Evolutionary conservation across 2,888 invertebrate species (phyloP).

Genomic region (Oligia strigilis): DNA sequence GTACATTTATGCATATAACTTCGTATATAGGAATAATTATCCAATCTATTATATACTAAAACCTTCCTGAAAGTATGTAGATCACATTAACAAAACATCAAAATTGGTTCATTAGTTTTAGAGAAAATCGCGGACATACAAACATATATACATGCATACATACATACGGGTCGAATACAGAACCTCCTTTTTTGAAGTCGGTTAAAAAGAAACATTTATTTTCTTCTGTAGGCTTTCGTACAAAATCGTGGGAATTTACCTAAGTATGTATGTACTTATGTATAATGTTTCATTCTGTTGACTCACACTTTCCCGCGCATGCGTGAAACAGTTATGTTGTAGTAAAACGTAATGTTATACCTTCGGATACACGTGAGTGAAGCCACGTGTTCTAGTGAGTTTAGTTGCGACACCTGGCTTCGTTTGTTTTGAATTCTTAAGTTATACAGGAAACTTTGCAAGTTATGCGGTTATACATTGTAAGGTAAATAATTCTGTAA

Average conservation of each 20-base stretch:
- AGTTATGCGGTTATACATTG: not conserved
- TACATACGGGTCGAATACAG: too few species aligned
- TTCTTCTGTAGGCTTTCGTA: not conserved
- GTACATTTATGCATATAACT: too few species aligned
- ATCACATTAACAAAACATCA: too few species aligned
- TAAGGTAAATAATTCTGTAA: not conserved
- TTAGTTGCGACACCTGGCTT: conserved; percentile 37
- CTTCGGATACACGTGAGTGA: conserved; percentile 47
- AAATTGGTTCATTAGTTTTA: too few species aligned
- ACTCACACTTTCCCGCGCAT: conserved; percentile 56
- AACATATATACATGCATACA: too few species aligned
- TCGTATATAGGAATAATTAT: too few species aligned
- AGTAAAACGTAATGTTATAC: conserved; percentile 41
- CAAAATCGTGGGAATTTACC: conserved; percentile 31
- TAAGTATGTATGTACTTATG: not conserved
- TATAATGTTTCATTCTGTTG: conserved; percentile 22
- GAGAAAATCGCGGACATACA: too few species aligned
- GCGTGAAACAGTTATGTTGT: conserved; percentile 38
- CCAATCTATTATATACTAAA: too few species aligned
- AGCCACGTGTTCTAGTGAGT: conserved; percentile 49
- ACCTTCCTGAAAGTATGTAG: too few species aligned
- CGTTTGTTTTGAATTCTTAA: conserved; percentile 38
- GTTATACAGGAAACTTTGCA: conserved; percentile 27
- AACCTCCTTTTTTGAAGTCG: too few species aligned
- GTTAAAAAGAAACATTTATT: too few species aligned